Percentiles rank a stretch among this genome's conserved stretches.
Conservation (phyloP, 2,888 invertebrate species). For the Heliconius sara region DNA sequence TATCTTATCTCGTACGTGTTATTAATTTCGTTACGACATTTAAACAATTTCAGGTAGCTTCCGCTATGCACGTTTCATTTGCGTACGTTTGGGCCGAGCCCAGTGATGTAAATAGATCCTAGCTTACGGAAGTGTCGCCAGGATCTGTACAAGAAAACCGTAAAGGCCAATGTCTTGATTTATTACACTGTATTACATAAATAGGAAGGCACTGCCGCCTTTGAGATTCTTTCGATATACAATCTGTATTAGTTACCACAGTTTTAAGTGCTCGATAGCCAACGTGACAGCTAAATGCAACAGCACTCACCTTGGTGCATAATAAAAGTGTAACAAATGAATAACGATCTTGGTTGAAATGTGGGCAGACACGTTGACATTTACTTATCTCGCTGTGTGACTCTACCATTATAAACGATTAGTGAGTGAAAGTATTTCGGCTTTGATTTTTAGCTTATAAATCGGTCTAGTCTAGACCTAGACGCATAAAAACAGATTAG, state of each 20-base stretch:
- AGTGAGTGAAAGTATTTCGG: constrained; percentile 73
- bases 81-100: constrained; percentile 40
- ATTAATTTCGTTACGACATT: constrained; percentile 15
- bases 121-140: constrained; percentile 43
- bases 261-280: constrained; percentile 62
- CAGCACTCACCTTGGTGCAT: constrained; percentile 53
- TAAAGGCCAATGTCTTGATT: no score
- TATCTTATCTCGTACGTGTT: not conserved
- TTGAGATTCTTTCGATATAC: constrained; percentile 48
- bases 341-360: constrained; percentile 65
- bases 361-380: constrained; percentile 76
- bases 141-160: not conserved
- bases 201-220: constrained; percentile 45
- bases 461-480: constrained; percentile 63
- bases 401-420: constrained; percentile 73
- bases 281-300: constrained; percentile 68
- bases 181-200: constrained; percentile 39
- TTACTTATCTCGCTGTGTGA: constrained; percentile 69
- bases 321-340: constrained; percentile 55
- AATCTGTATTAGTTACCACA: constrained; percentile 51
- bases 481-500: constrained; percentile 78
- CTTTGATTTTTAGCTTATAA: constrained; percentile 61
- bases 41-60: constrained; percentile 23
- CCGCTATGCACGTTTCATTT: constrained; percentile 19
- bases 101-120: constrained; percentile 43